phyloP scores from a whole-genome alignment of 2,113 vertebrate species.

The Halichoerus grypus region DNA sequence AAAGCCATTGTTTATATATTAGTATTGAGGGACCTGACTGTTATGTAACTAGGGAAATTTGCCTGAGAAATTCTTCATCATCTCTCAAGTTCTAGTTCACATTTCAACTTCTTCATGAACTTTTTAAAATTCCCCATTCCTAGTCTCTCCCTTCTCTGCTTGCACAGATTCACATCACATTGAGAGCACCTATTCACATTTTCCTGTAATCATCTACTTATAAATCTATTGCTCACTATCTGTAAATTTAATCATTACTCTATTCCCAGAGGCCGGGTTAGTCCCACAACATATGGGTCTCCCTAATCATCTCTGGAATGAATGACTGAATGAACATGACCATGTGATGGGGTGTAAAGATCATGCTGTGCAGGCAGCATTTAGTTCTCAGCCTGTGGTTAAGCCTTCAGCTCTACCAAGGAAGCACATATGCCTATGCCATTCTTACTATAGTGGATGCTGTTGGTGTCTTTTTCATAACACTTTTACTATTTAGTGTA shows the following conservation, averaged over 20 bases:
- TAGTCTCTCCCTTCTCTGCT: neutral
- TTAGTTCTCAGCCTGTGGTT: neutral
- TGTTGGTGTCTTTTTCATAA: neutral
- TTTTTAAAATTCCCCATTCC: neutral
- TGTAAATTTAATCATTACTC: neutral
- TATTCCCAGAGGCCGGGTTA: neutral
- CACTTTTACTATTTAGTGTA: neutral
- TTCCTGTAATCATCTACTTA: neutral
- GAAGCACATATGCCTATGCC: neutral
- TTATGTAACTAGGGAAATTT: neutral
- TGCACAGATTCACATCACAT: neutral
- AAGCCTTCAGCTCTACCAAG: neutral
- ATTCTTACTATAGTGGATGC: neutral
- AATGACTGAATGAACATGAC: neutral
- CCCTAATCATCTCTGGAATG: neutral
- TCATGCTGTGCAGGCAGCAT: neutral
- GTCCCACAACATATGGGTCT: neutral
- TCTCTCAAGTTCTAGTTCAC: neutral
- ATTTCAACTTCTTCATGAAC: neutral
- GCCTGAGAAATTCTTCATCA: neutral
- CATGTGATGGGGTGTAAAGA: neutral
- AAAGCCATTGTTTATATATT: neutral
- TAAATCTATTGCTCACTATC: neutral
- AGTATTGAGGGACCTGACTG: neutral
- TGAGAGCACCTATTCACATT: neutral